Base-by-base conservation (phyloP, 1,140 invertebrate genomes). In the Phocides pigmalion region DNA sequence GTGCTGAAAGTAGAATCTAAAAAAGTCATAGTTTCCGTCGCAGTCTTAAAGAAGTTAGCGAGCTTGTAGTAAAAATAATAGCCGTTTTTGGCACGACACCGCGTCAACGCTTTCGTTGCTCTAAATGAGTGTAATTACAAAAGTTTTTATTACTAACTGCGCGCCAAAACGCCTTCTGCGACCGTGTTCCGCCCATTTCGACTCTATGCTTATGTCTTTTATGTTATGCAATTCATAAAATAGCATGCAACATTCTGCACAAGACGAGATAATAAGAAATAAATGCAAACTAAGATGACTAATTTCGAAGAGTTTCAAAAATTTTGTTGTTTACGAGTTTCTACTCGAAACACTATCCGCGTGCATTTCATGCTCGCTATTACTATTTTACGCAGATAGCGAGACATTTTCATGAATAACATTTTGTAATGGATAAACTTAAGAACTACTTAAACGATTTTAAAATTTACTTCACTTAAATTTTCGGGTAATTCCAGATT, bases 101-200 rank as follows among this genome's bases (percentile, higher is more conserved):
- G 75, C 82, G 85, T 88, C 87, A 89, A 82, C 81, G 82, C 53
- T 68, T 81, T 85, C 70, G 79, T 86, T 82, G 77, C 76, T 76
- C 82, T 75, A 83, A 90, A 90, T 90, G 87, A 86, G 82, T 76
- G 83, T 82, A 90, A 89, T 90, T 89, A 89, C 76, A 81, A 89
- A 90, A 90, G 88, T 89, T 89, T 90, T 90, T 90, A 90, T 87
- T 84, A 79, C 82, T 81, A 81, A 89, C 68, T 81, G 82, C 71
- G 76, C 73, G 86, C 88, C 86, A 88, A 87, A 89, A 85, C 81
- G 77, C 75, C 70, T 76, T 81, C 72, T 74, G 74, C 75, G 66
- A 80, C 75, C 72, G 73, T 75, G 79, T 72, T 75, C 64, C 69
- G 65, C 65, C 72, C 65, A 72, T 74, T 79, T 66, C 65, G 70